Percentiles rank a stretch among this genome's conserved stretches.
Conservation (phyloP, 2,113 vertebrate genomes). For the Theristicus caerulescens region DNA sequence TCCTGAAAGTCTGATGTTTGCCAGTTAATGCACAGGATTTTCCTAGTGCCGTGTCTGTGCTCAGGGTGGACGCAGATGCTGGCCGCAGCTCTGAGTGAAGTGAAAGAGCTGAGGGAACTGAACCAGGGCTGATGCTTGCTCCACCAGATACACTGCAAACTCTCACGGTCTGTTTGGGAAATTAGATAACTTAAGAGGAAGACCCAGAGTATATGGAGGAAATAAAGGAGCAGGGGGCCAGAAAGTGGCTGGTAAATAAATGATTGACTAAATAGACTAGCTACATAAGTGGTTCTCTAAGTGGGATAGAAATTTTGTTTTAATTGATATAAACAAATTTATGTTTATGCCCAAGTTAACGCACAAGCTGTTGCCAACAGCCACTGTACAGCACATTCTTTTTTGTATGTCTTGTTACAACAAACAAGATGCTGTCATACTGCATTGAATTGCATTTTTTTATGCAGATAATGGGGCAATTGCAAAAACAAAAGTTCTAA, state of each 20-base stretch:
- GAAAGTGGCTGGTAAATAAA: not conserved
- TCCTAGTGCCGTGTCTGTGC: not conserved
- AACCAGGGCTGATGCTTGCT: not conserved
- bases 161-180: not conserved
- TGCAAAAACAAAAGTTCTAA: not conserved
- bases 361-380: not conserved
- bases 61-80: rapidly evolving
- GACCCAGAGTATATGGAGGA: not conserved
- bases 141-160: not conserved
- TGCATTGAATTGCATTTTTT: not conserved
- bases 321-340: not conserved
- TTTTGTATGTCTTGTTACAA: not conserved
- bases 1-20: not conserved
- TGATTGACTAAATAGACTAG: not conserved
- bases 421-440: not conserved
- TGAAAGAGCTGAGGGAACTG: not conserved
- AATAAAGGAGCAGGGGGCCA: not conserved
- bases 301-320: not conserved
- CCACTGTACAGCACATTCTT: not conserved
- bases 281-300: not conserved
- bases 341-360: not conserved
- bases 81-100: not conserved
- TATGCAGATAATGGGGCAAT: not conserved
- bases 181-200: not conserved
- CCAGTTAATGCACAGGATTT: not conserved